Conservation (phyloP, 2,888 invertebrate genomes). For the Diplazon laetatorius region DNA sequence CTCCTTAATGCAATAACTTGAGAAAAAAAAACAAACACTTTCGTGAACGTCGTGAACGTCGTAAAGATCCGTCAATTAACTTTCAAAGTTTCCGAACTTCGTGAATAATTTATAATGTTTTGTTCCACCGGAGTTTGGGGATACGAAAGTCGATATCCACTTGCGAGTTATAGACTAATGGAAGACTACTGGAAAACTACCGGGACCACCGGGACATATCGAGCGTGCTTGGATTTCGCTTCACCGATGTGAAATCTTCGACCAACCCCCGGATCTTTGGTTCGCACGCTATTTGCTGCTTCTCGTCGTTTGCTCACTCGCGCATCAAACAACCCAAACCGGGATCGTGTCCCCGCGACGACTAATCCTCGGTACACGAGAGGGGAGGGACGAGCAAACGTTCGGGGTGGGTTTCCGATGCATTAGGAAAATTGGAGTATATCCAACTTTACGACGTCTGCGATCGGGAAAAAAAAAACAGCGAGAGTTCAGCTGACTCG, state of each 20-base stretch:
- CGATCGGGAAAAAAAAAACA: constrained; percentile 52
- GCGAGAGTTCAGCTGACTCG: constrained; percentile 53
- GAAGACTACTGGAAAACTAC: no score
- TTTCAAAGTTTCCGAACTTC: background rate
- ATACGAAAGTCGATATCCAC: constrained; percentile 1
- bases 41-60: no score
- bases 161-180: background rate
- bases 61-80: background rate
- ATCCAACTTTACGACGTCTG: constrained; percentile 75
- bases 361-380: constrained; percentile 22
- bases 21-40: no score
- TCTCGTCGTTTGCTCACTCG: constrained; percentile 19
- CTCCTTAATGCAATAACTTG: no score
- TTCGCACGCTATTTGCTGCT: constrained; percentile 27
- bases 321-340: constrained; percentile 2
- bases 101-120: background rate
- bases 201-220: no score
- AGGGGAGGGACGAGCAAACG: background rate
- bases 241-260: constrained; percentile 5
- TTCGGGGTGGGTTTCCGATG: constrained; percentile 60
- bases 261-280: constrained; percentile 15
- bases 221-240: background rate
- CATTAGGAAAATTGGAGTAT: constrained; percentile 80
- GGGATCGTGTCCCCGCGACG: no score
- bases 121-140: background rate